phyloP scores from a whole-genome alignment of 2,888 invertebrate species.

The Drosophila austrosaltans region DNA sequence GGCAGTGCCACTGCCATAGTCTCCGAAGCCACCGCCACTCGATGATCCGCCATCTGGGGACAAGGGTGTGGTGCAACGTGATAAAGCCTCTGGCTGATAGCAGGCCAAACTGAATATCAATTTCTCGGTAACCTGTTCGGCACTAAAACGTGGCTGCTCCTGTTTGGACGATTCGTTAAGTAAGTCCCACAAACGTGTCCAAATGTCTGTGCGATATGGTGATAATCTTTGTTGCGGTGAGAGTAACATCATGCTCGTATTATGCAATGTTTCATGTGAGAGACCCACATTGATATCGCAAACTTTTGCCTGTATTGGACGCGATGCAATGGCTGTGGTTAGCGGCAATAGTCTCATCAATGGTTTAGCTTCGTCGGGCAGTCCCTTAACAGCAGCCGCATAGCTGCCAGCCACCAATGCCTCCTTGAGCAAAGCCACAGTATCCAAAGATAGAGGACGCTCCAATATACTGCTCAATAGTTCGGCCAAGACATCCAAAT shows the following conservation, averaged over 20 bases:
- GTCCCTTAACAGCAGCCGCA: constrained; percentile 88
- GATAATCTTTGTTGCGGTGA: constrained; percentile 92
- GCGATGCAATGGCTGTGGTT: constrained; percentile 85
- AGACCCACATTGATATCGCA: constrained; percentile 86
- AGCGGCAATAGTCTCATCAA: constrained; percentile 89
- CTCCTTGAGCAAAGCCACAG: constrained; percentile 88
- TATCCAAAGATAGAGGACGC: constrained; percentile 86
- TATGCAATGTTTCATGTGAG: constrained; percentile 91
- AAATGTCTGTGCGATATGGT: constrained; percentile 92
- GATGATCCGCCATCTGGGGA: constrained; percentile 86
- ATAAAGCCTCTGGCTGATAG: constrained; percentile 93
- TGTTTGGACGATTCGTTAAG: constrained; percentile 86
- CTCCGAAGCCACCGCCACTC: constrained; percentile 84
- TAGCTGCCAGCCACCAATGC: constrained; percentile 90
- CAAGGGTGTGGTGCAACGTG: constrained; percentile 92
- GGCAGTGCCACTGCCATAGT: constrained; percentile 83
- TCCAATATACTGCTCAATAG: constrained; percentile 87
- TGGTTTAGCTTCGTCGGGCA: constrained; percentile 88
- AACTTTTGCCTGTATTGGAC: constrained; percentile 83
- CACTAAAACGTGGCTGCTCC: constrained; percentile 87
- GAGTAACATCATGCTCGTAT: constrained; percentile 91
- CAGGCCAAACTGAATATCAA: constrained; percentile 91
- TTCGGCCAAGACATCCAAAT: constrained; percentile 90
- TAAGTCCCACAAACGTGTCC: constrained; percentile 92
- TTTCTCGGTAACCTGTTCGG: constrained; percentile 90